A percentile compares a stretch with the other conserved stretches of the same genome.
phyloP scores from a whole-genome alignment of 35 echinoderm and acorn worm species.

The Heliocidaris tuberculata region DNA sequence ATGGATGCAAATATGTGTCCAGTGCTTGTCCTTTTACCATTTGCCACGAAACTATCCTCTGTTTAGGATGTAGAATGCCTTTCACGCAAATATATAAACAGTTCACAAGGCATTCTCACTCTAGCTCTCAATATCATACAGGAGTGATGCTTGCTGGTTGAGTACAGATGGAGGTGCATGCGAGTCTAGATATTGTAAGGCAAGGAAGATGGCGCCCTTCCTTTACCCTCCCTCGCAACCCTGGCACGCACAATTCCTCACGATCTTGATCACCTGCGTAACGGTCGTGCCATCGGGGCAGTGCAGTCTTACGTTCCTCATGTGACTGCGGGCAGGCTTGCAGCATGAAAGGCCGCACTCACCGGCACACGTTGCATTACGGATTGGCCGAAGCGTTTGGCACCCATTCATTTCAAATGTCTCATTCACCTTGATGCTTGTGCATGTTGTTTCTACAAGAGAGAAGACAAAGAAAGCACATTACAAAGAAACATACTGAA shows the following conservation, averaged over 20 bases:
- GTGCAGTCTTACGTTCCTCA: constrained; percentile 60
- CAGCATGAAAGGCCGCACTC: constrained; percentile 81
- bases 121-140: background rate
- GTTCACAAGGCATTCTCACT: background rate
- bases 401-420: constrained; percentile 62
- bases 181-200: background rate
- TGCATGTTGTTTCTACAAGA: constrained; percentile 81
- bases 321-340: constrained; percentile 61
- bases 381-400: constrained; percentile 59
- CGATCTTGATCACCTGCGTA: constrained; percentile 50
- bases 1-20: background rate
- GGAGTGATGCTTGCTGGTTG: background rate
- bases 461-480: constrained; percentile 10
- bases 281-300: constrained; percentile 65
- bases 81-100: constrained; percentile 21
- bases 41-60: background rate
- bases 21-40: background rate
- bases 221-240: constrained; percentile 46
- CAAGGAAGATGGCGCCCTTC: background rate
- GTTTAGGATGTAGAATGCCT: background rate
- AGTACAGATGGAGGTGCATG: background rate
- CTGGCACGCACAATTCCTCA: constrained; percentile 78
- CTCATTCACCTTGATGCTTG: constrained; percentile 31
- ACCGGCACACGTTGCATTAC: constrained; percentile 59
- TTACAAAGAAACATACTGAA: background rate